Percentiles rank a stretch among this genome's conserved stretches.
phyloP scores from a whole-genome alignment of 2,888 invertebrate species.

The Tineola bisselliella region DNA sequence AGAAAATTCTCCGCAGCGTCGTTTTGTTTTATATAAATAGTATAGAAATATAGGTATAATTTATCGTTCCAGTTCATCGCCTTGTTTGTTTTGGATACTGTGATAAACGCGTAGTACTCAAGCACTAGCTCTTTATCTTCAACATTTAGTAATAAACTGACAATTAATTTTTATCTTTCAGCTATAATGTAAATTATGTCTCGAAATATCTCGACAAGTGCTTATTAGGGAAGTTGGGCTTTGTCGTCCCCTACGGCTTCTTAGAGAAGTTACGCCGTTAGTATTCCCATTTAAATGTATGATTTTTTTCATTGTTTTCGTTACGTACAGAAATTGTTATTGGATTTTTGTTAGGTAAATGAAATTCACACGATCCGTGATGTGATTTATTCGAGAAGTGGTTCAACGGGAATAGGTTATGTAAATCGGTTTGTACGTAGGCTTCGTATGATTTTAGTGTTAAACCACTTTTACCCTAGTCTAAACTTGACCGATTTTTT shows the following conservation, averaged over 20 bases:
- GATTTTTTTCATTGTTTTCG: not conserved
- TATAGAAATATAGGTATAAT: no score
- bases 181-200: not conserved
- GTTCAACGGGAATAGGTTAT: slow-evolving; percentile 1
- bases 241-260: not conserved
- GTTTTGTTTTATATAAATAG: no score
- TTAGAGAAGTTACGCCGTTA: not conserved
- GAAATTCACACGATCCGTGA: not conserved
- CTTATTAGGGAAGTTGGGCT: not conserved
- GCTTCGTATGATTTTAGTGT: no score
- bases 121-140: not conserved
- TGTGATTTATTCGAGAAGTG: not conserved
- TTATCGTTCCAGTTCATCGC: no score
- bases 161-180: not conserved
- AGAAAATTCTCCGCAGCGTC: no score
- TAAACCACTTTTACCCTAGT: no score
- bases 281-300: not conserved
- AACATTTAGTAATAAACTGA: not conserved
- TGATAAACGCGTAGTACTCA: not conserved
- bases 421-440: not conserved
- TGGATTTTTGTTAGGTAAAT: not conserved
- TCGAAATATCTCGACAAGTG: not conserved
- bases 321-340: not conserved
- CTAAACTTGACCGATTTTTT: no score
- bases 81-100: not conserved